Evolutionary conservation across 2,888 invertebrate genomes (phyloP).

Genomic region (Laothoe populi): DNA sequence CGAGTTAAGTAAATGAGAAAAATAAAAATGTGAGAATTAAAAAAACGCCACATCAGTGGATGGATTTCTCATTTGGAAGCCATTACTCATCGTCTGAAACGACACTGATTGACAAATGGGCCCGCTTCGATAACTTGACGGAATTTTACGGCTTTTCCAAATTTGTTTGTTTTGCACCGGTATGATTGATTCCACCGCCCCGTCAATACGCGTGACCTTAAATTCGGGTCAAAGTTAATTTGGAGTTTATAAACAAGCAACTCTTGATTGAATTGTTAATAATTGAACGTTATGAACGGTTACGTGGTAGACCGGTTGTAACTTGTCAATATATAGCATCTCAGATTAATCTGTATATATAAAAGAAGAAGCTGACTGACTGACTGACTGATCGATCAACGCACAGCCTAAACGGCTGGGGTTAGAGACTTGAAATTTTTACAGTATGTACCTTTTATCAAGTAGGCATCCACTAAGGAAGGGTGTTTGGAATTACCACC

Average conservation of each 20-base stretch:
- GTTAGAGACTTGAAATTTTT: too few species aligned
- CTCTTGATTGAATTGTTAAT: not conserved
- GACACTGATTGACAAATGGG: slow-evolving; percentile 44
- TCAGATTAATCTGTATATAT: too few species aligned
- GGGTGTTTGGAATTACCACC: too few species aligned
- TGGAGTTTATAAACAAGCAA: not conserved
- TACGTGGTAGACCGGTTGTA: not conserved
- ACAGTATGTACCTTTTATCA: too few species aligned
- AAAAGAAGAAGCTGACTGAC: too few species aligned
- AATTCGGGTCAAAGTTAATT: slow-evolving; percentile 22
- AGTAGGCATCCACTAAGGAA: too few species aligned
- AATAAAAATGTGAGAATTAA: slow-evolving; percentile 9
- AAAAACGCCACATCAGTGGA: slow-evolving; percentile 14
- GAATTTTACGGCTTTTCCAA: slow-evolving; percentile 22
- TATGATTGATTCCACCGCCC: slow-evolving; percentile 19
- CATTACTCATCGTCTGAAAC: slow-evolving; percentile 30
- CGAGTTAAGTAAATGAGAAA: not conserved
- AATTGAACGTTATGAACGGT: not conserved
- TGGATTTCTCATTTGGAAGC: slow-evolving; percentile 15
- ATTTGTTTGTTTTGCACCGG: slow-evolving; percentile 24
- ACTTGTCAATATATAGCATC: not conserved
- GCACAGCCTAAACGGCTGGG: too few species aligned
- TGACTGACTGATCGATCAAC: too few species aligned
- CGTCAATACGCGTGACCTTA: not conserved
- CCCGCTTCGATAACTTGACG: slow-evolving; percentile 10